Evolutionary conservation across 1,140 invertebrate genomes (phyloP).

Genomic region (Idris sp.): DNA sequence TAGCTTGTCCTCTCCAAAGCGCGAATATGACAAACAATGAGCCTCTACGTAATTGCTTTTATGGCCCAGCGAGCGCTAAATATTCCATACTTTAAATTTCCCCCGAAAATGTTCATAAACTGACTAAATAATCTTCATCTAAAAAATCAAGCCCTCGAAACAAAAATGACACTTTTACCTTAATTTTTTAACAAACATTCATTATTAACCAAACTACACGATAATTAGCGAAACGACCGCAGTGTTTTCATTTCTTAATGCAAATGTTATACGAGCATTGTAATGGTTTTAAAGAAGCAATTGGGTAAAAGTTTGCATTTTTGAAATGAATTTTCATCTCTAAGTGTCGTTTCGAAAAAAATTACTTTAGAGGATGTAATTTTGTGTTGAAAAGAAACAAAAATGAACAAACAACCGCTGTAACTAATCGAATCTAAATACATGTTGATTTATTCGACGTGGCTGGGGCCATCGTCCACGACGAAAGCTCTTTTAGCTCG

Average conservation of each 20-base stretch:
- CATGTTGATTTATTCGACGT: conserved; percentile 52
- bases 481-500: conserved; percentile 54
- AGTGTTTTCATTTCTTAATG: neutral
- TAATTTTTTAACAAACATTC: neutral
- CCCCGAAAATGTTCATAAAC: too few relatives aligned
- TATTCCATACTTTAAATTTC: conserved; percentile 75
- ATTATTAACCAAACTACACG: neutral
- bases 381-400: conserved; percentile 15
- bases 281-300: too few relatives aligned
- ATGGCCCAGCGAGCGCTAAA: conserved; percentile 78
- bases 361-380: too few relatives aligned
- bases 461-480: too few relatives aligned
- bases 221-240: conserved; percentile 3
- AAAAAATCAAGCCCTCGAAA: too few relatives aligned
- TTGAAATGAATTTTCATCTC: too few relatives aligned
- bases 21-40: conserved; percentile 77
- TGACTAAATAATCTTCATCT: too few relatives aligned
- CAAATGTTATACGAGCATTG: conserved; percentile 5
- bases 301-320: too few relatives aligned
- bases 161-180: neutral
- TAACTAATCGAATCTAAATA: conserved; percentile 48
- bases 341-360: too few relatives aligned
- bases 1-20: conserved; percentile 67
- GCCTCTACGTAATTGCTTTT: conserved; percentile 77
- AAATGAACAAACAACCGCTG: conserved; percentile 21